Evolutionary conservation across 1,140 invertebrate genomes (phyloP).

Genomic region (Zaprionus ornatus): DNA sequence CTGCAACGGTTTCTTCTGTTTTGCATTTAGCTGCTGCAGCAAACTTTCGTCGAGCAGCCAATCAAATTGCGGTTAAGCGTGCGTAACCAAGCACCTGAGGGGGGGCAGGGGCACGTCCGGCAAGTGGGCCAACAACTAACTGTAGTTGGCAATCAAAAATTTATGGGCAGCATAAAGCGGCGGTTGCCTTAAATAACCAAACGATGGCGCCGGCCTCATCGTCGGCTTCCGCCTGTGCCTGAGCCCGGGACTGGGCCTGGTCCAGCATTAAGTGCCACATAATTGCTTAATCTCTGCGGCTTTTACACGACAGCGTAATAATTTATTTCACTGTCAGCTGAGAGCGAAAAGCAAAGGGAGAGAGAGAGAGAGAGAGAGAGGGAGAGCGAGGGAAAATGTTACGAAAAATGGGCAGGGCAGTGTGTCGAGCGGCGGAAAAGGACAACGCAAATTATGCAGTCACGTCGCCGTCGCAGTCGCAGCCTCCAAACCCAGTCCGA

Average conservation of each 20-base stretch:
- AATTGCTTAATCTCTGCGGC: slow-evolving; percentile 82
- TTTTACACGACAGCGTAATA: slow-evolving; percentile 81
- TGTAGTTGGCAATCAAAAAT: slow-evolving; percentile 48
- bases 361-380: slow-evolving; percentile 1
- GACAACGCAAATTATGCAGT: slow-evolving; percentile 79
- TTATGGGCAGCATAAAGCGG: slow-evolving; percentile 31
- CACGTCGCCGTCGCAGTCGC: slow-evolving; percentile 50
- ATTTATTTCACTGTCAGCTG: slow-evolving; percentile 74
- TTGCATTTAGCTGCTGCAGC: slow-evolving; percentile 37
- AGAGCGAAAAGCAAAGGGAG: not conserved
- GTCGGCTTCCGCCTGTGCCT: not conserved
- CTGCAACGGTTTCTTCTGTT: slow-evolving; percentile 30
- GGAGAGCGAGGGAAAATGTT: slow-evolving; percentile 6
- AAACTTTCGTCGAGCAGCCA: slow-evolving; percentile 51
- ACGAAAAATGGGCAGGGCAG: slow-evolving; percentile 63
- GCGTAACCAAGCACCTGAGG: slow-evolving; percentile 42
- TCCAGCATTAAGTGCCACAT: slow-evolving; percentile 81
- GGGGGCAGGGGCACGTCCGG: not conserved
- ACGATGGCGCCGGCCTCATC: not conserved
- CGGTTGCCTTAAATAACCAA: slow-evolving; percentile 46
- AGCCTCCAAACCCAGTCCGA: not conserved
- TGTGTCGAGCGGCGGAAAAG: slow-evolving; percentile 41
- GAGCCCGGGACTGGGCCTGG: too few relatives aligned
- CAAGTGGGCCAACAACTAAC: not conserved
- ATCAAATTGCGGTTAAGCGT: slow-evolving; percentile 63